These are phyloP conservation scores for Lanistes nyassanus DNA, from an alignment of 1,140 invertebrate genomes.

Conservation along the genomic window DNA sequence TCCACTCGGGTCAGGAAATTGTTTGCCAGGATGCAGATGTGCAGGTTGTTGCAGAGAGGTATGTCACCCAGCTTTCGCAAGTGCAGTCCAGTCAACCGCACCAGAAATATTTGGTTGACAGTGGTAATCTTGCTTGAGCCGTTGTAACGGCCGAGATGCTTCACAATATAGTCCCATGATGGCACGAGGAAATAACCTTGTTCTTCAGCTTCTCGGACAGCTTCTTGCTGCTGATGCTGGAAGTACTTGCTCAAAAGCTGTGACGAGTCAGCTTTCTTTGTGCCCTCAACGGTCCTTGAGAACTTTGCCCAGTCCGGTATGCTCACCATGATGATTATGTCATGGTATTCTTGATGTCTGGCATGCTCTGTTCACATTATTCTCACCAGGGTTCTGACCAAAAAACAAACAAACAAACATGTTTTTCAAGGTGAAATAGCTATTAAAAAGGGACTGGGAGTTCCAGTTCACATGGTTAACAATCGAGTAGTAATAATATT, in stretches of 20 bases:
- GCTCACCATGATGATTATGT: conserved; percentile 56
- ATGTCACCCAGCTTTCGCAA: conserved; percentile 59
- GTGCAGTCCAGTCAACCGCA: conserved; percentile 49
- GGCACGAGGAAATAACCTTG: conserved; percentile 52
- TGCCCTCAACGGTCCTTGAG: conserved; percentile 35
- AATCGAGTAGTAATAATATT: no score
- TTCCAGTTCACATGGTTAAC: no score
- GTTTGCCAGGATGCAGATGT: conserved; percentile 59
- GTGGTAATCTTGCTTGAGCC: conserved; percentile 32
- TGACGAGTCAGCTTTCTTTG: conserved; percentile 36
- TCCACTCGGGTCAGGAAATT: conserved; percentile 63
- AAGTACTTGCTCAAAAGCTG: conserved; percentile 52
- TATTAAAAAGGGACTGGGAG: no score
- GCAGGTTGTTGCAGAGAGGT: conserved; percentile 50
- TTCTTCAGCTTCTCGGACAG: conserved; percentile 52
- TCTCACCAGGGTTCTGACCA: no score
- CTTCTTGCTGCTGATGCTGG: conserved; percentile 51
- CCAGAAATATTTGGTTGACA: conserved; percentile 31
- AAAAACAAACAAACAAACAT: no score
- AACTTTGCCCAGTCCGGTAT: conserved; percentile 63
- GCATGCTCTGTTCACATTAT: conserved; percentile 8
- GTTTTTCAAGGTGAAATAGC: no score
- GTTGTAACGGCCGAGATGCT: conserved; percentile 28
- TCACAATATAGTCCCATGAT: conserved; percentile 43
- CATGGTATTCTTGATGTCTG: neutral